Evolutionary conservation across 2,888 invertebrate species (phyloP), one percentile per base, ranked within the genome.

Genomic region (Hymenopus coronatus): DNA sequence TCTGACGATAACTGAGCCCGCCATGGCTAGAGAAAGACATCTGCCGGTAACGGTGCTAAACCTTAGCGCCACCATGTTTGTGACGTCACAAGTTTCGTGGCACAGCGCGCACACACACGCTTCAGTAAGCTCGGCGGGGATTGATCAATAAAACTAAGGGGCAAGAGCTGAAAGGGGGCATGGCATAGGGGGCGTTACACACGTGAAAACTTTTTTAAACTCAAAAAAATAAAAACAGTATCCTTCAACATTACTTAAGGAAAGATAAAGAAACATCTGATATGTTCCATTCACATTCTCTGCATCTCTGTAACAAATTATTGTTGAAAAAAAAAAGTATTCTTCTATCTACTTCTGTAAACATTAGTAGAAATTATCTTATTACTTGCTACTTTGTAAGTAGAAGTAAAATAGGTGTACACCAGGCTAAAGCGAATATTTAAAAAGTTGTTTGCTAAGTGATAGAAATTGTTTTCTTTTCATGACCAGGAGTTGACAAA

Each of bases 61-160:
- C 46, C 85, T 40, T 28, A 54, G 46, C 12, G 84, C 9, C 85
- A 25, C 54, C 54, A 70, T 70, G 54, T 70, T 70, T 46, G 33
- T 87, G 87, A 82, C 82, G 87, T 87, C 87, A 87, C 46, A 70
- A 70, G 54, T 70, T 25, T 25, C 54, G 54, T 70, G 54, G 54
- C 54, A 15, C 6, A 70, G 54, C 54, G 54, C 54, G 54, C 54
- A 20, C 54, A 70, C 54, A 70, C 54, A 70, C 25, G 25, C 54
- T 70, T 20, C 54, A 70, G 40, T 70, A 70, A 25, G 6, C 54
- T 70, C 20, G 3, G 54, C 15, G 54, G 54, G 54, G 30, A 14
- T 33, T 25, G 82, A 87, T 87, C 87, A 87, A 87, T 87, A 87
- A 87, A 87, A 87, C n/a, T 81, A 87, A 33, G 84, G 84, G 84